Evolutionary conservation across 2,797 vertebrate genomes (phyloP), one percentile per base, ranked within the genome.

Genomic region (Acrossocheilus fasciatus): DNA sequence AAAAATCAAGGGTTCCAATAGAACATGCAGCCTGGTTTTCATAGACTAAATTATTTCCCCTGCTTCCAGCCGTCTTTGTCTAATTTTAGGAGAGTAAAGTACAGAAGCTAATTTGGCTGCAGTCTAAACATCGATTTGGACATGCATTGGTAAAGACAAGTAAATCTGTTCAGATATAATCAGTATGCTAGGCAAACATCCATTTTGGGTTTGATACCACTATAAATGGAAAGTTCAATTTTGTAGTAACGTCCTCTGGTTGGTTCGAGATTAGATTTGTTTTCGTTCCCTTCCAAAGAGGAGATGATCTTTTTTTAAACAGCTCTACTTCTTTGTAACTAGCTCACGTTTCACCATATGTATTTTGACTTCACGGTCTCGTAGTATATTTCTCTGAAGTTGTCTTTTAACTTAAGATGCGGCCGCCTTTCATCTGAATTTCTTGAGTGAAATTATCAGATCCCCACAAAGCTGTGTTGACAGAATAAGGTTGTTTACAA

Each of bases 71-170:
- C 70, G 10, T 78, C 39, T 64, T 36, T 18, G 30, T 52, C 52
- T 59, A 54, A 23, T 75, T 59, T 83, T 66, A 59, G 39, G 39
- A 34, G 54, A 18, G n/a, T 75, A 12, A 77, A 68, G 41, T 34
- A 50, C 39, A 8, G 30, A 64, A 39, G 34, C 23, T 69, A 2
- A 36, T 84, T 74, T 79, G 17, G 17, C 59, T 17, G 43, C 26
- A 36, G 75, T 86, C 69, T 52, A 83, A 83, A 88, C 74, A 74
- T 47, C 12, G 18, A 39, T 66, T 62, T 83, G 54, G 15, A 80
- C 57, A 50, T 18, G 30, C 59, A 6, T 74, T 50, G 66, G 62
- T 47, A 80, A 26, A n/a, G 34, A 59, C 36, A 45, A 41, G 18
- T 68, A 59, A 30, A 81, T 74, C 57, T 80, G 26, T 50, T 81